Percentiles rank a stretch among this genome's conserved stretches.
phyloP scores from a whole-genome alignment of 2,888 invertebrate species.

The Xanthia icteritia region DNA sequence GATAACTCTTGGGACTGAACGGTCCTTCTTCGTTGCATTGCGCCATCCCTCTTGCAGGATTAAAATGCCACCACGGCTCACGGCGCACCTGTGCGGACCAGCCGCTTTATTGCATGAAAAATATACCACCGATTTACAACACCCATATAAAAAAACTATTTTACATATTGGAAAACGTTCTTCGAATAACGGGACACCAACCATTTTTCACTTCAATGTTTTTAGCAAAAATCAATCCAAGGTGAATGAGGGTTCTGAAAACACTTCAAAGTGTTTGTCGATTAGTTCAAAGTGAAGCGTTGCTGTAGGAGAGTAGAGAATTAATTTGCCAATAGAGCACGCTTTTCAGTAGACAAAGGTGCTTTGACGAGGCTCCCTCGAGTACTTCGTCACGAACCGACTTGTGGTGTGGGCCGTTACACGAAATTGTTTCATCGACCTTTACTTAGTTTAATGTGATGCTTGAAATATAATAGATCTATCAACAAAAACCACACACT shows the following conservation, averaged over 20 bases:
- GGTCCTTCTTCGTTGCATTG: constrained; percentile 68
- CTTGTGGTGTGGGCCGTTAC: constrained; percentile 59
- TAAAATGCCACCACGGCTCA: constrained; percentile 73
- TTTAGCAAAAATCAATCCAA: constrained; percentile 55
- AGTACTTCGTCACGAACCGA: constrained; percentile 66
- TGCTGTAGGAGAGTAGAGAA: constrained; percentile 73
- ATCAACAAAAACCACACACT: constrained; percentile 41
- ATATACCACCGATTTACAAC: constrained; percentile 44
- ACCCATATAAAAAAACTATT: constrained; percentile 27
- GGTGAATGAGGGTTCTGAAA: constrained; percentile 69
- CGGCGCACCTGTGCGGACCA: constrained; percentile 74
- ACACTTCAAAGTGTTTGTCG: constrained; percentile 76
- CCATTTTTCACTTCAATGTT: constrained; percentile 41
- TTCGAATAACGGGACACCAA: constrained; percentile 17
- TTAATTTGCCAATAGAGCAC: constrained; percentile 83
- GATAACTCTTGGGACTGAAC: constrained; percentile 70
- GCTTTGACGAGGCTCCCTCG: constrained; percentile 76
- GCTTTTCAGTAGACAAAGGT: constrained; percentile 78
- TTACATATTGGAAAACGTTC: constrained; percentile 33
- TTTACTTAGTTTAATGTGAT: constrained; percentile 41
- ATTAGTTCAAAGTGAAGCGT: constrained; percentile 76
- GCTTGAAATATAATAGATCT: constrained; percentile 39
- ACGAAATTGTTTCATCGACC: constrained; percentile 68
- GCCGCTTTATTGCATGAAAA: constrained; percentile 69
- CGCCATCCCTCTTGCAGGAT: constrained; percentile 75